phyloP scores from a whole-genome alignment of 64 coral and sea anemone species.

The Porites australiensis region DNA sequence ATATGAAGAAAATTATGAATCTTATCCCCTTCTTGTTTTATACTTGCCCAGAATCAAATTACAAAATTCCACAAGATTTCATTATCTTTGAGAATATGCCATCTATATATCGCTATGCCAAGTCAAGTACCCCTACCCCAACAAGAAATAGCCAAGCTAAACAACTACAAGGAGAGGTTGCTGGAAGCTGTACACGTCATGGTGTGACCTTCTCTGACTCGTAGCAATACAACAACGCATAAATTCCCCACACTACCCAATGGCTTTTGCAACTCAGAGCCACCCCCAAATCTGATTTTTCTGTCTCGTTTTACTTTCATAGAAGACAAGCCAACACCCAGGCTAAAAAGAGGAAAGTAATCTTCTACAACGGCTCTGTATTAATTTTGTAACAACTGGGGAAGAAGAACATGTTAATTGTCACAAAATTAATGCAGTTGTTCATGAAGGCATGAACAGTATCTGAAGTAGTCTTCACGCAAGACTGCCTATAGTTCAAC shows the following conservation, averaged over 20 bases:
- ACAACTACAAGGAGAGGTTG: constrained; percentile 33
- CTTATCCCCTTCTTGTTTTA: constrained; percentile 35
- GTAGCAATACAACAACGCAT: constrained; percentile 41
- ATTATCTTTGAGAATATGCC: constrained; percentile 20
- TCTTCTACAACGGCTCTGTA: neutral
- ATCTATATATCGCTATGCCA: neutral
- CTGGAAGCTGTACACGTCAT: constrained; percentile 16
- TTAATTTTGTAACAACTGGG: neutral
- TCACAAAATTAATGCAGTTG: neutral
- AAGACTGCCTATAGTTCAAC: constrained; percentile 9
- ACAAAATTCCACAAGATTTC: constrained; percentile 44
- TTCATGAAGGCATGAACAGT: neutral
- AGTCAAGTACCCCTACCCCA: constrained; percentile 2
- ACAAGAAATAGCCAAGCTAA: constrained; percentile 4
- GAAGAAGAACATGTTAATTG: neutral
- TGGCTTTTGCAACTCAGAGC: constrained; percentile 11
- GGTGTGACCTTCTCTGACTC: constrained; percentile 24
- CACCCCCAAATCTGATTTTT: constrained; percentile 21
- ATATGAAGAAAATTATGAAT: constrained; percentile 47
- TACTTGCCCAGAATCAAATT: constrained; percentile 40
- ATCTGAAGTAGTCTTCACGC: neutral
- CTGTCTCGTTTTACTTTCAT: neutral
- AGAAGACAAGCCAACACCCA: neutral
- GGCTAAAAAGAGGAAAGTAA: neutral
- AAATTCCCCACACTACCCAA: constrained; percentile 38